Percentiles rank a stretch among this genome's conserved stretches.
Evolutionary conservation across 1,140 invertebrate genomes (phyloP).

Genomic region (Bathynomus jamesi): DNA sequence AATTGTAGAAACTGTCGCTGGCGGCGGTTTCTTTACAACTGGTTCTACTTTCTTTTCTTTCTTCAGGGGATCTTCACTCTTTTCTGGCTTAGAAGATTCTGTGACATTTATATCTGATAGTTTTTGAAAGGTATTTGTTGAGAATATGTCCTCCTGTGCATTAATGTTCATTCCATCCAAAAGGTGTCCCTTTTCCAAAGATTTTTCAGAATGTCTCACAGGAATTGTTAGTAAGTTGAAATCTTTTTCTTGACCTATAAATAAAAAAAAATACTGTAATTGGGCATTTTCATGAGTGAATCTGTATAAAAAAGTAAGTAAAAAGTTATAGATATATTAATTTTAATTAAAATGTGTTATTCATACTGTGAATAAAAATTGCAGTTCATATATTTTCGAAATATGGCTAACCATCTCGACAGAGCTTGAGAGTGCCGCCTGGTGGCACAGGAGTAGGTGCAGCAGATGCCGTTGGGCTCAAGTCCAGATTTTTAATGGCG

Average conservation of each 20-base stretch:
- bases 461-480: slow-evolving; percentile 25
- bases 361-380: background rate
- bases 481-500: slow-evolving; percentile 31
- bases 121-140: background rate
- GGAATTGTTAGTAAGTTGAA: background rate
- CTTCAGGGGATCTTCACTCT: background rate
- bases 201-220: too few species aligned
- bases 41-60: background rate
- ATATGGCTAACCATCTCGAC: background rate
- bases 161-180: background rate
- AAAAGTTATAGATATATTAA: background rate
- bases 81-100: background rate
- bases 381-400: background rate
- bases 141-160: background rate
- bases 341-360: background rate
- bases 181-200: too few species aligned
- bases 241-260: background rate
- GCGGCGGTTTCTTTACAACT: background rate
- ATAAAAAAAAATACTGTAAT: background rate
- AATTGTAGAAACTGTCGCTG: background rate
- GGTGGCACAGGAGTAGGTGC: slow-evolving; percentile 22
- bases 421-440: background rate
- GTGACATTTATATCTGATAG: background rate
- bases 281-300: background rate
- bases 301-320: background rate